Conservation (phyloP, 2,797 vertebrate species). For the Hypotaenidia philippensis region DNA sequence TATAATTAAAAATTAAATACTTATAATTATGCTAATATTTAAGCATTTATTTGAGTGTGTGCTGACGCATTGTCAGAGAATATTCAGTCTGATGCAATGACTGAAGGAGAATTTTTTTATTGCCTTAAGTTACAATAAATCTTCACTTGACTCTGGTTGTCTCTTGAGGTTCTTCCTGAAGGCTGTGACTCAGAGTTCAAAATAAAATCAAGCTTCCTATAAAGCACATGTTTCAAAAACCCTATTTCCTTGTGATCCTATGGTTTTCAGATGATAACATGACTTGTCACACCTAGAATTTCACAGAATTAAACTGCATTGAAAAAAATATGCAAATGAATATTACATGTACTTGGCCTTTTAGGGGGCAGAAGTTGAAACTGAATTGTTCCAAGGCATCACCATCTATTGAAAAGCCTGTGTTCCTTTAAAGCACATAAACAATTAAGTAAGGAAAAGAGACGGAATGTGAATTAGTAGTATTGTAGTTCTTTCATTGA, state of each 20-base stretch:
- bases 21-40: neutral
- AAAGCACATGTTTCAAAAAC: neutral
- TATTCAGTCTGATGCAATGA: neutral
- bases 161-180: neutral
- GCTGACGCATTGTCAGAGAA: neutral
- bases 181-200: neutral
- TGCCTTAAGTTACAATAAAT: neutral
- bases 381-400: neutral
- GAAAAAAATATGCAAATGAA: neutral
- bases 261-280: neutral
- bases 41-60: neutral
- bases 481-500: conserved; percentile 14
- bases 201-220: neutral
- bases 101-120: neutral
- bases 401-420: neutral
- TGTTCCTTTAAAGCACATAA: neutral
- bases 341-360: neutral
- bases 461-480: conserved; percentile 3
- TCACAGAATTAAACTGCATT: neutral
- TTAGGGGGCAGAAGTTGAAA: neutral
- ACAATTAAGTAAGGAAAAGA: conserved; percentile 43
- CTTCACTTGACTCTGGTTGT: neutral
- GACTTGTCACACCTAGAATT: neutral
- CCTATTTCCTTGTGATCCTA: neutral
- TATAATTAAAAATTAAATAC: neutral